Base-by-base conservation (phyloP, 2,113 vertebrate species). In the Spea multiplicata region DNA sequence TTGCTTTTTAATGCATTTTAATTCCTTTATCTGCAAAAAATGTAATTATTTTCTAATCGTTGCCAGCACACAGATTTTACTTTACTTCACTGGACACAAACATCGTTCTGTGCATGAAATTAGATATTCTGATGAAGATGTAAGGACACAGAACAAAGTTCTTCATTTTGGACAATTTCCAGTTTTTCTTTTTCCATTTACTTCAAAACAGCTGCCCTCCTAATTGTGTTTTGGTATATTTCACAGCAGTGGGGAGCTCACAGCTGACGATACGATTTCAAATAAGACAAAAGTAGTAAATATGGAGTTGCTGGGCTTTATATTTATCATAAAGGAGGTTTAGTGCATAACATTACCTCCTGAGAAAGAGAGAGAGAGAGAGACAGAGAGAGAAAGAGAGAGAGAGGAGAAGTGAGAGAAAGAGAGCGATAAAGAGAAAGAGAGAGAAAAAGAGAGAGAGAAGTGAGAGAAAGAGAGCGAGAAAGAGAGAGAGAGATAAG, bases 151-250 rank as follows among this genome's bases (percentile, higher is more conserved):
- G 77, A 72, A 73, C 77, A 67, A 73, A 73, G 68, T 79, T 66
- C 59, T 73, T 44, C 57, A 48, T 79, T 50, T 52, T 79, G 77
- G 77, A 73, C 44, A 45, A 10, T 1, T 66, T 72, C 77, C 77
- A 79, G 62, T 45, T 73, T 57, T 50, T 66, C 3, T 61, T 79
- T 73, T 73, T 44, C 62, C 53, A 73, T 79, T 79, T 79, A 67
- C 77, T 79, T 73, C 70, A 64, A 79, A 67, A 50, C 77, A 79
- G 77, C 70, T 79, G 77, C 77, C 77, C 77, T 79, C 49, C 77
- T 79, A 79, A 79, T 79, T 79, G 77, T 66, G 62, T 73, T 79
- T 67, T 73, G 49, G 45, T 74, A 48, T 48, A 64, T 74, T 61
- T 74, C 59, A 7, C 68, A 71, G 76, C 76, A 71, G 57, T 17